These are phyloP conservation scores for Chirona hameri DNA, from an alignment of 2,888 invertebrate genomes.

Conservation along the genomic window DNA sequence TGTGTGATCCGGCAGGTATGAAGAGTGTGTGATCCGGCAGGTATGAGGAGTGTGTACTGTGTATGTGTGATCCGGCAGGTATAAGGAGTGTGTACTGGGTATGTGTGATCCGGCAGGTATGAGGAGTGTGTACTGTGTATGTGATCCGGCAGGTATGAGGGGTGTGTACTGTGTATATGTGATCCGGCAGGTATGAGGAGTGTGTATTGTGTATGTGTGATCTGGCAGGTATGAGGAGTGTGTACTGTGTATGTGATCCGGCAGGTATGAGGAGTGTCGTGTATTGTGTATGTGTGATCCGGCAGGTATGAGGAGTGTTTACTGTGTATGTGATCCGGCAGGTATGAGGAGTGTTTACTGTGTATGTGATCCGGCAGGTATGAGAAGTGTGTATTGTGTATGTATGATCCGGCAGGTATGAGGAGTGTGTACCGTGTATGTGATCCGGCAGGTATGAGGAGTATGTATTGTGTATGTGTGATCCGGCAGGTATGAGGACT, in stretches of 20 bases:
- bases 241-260: conserved; percentile 54
- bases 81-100: conserved; percentile 76
- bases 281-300: too few relatives aligned
- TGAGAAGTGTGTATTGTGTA: conserved; percentile 79
- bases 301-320: conserved; percentile 61
- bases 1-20: too few relatives aligned
- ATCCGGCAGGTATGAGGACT: conserved; percentile 56
- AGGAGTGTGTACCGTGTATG: conserved; percentile 82
- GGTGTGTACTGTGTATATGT: too few relatives aligned
- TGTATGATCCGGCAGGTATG: conserved; percentile 44
- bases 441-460: conserved; percentile 54
- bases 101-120: background rate
- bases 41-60: too few relatives aligned
- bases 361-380: background rate
- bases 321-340: background rate
- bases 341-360: conserved; percentile 65
- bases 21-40: too few relatives aligned
- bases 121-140: conserved; percentile 83
- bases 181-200: conserved; percentile 54
- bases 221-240: conserved; percentile 59
- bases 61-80: background rate
- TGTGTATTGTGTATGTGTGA: too few relatives aligned
- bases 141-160: conserved; percentile 52
- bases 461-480: too few relatives aligned
- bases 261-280: conserved; percentile 62